A percentile compares a stretch with the other conserved stretches of the same genome.
Conservation (phyloP, 2,797 vertebrate species). For the Mormyrus proboscirostris region DNA sequence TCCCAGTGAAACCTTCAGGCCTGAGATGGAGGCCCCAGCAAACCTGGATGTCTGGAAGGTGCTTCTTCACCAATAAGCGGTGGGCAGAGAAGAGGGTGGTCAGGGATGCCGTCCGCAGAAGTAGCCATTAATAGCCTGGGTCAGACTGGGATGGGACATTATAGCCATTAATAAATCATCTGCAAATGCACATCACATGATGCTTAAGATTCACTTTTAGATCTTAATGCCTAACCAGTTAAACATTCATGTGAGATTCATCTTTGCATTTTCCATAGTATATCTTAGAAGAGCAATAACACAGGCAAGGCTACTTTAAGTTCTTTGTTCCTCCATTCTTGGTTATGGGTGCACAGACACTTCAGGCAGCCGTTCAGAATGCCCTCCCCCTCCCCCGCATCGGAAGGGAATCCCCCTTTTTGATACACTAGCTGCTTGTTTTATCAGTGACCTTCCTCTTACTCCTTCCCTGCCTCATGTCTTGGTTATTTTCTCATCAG, state of each 20-base stretch:
- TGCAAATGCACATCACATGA: neutral
- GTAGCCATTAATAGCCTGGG: neutral
- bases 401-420: neutral
- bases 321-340: neutral
- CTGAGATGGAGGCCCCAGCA: conserved; percentile 55
- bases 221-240: neutral
- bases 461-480: neutral
- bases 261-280: neutral
- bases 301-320: neutral
- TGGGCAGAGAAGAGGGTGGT: neutral
- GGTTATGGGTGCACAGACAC: neutral
- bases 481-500: neutral
- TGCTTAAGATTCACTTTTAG: neutral
- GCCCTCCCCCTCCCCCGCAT: neutral
- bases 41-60: conserved; percentile 56
- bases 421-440: neutral
- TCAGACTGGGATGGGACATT: neutral
- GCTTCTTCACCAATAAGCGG: conserved; percentile 48
- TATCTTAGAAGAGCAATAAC: neutral
- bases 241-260: neutral
- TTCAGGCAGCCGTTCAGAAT: neutral
- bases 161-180: neutral
- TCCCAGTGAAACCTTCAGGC: conserved; percentile 43
- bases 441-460: neutral
- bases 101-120: neutral